These are phyloP conservation scores for Hypomecis atomaria DNA, from an alignment of 2,888 invertebrate genomes.

Conservation along the genomic window DNA sequence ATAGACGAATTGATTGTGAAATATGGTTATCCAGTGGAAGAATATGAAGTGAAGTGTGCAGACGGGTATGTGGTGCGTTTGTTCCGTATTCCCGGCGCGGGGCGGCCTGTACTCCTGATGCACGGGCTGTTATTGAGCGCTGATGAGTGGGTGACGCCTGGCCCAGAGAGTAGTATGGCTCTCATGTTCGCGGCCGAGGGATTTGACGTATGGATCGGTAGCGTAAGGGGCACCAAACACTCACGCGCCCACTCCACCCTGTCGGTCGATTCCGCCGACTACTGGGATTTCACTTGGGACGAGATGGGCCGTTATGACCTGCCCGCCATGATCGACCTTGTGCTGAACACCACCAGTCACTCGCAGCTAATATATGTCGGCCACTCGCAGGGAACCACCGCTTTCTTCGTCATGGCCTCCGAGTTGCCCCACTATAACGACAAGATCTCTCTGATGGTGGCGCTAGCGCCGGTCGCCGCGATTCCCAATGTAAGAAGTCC, in stretches of 20 bases:
- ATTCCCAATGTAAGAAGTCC: constrained; percentile 47
- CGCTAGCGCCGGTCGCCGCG: constrained; percentile 52
- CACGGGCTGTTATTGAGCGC: constrained; percentile 89
- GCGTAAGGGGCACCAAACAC: constrained; percentile 88
- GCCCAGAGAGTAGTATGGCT: constrained; percentile 77
- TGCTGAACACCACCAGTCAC: constrained; percentile 81
- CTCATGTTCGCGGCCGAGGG: constrained; percentile 84
- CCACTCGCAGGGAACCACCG: constrained; percentile 88
- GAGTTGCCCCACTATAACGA: constrained; percentile 85
- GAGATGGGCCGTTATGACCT: constrained; percentile 90
- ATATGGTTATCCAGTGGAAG: constrained; percentile 46
- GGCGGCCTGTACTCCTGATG: constrained; percentile 85
- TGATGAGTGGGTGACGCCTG: constrained; percentile 87
- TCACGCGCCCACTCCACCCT: constrained; percentile 78
- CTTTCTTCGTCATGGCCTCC: constrained; percentile 86
- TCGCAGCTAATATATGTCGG: constrained; percentile 88
- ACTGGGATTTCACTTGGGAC: constrained; percentile 90
- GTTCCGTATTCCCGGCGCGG: constrained; percentile 87
- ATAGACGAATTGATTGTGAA: constrained; percentile 44
- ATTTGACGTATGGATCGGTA: constrained; percentile 92
- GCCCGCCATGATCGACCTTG: constrained; percentile 90
- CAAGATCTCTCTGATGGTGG: constrained; percentile 80
- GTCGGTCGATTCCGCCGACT: constrained; percentile 62
- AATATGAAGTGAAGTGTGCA: constrained; percentile 84
- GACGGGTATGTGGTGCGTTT: constrained; percentile 90